Base-by-base conservation (phyloP, 2,113 vertebrate species). In the Halcyon malimbica region DNA sequence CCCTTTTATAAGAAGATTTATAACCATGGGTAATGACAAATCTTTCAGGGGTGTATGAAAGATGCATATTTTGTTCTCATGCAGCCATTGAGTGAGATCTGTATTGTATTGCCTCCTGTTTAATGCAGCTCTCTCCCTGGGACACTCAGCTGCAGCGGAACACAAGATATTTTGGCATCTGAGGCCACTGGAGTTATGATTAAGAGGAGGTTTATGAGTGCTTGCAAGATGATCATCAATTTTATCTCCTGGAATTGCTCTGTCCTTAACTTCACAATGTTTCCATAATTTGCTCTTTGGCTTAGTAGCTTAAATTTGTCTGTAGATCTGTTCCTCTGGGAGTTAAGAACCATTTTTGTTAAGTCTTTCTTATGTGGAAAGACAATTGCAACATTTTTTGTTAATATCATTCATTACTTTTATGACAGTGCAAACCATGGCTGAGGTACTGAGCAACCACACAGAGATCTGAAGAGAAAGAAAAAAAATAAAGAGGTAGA, bases 221-320 rank as follows among this genome's bases (percentile, higher is more conserved):
- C 63, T 90, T 69, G 54, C 54, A 83, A 77, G 75, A 56, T 28
- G 24, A 54, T 59, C 0, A 74, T 83, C 54, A 67, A 33, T 93
- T 96, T 94, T 88, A 77, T 63, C 64, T 54, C 79, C 41, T 77
- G 63, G 59, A 83, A 83, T 94, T 94, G 89, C 54, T 46, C 63
- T 94, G 53, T 83, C 67, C 63, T 94, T 79, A 94, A 54, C 63
- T 94, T 95, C 83, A 83, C n/a, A 64, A 41, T 1, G 6, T 77
- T 90, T 71, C 23, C 25, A 60, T 93, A 90, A 71, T 83, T 83
- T 86, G 33, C 37, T 35, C 39, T 86, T 86, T 90, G 68, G 88
- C 18, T 96, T 80, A 81, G 54, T 67, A 35, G n/a, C 46, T 85
- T 80, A 86, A 90, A 83, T 88, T 81, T 95, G 23, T 33, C 79